Evolutionary conservation across 2,797 vertebrate genomes (phyloP), one percentile per base, ranked within the genome.

Genomic region (Gymnoscopelus braueri): DNA sequence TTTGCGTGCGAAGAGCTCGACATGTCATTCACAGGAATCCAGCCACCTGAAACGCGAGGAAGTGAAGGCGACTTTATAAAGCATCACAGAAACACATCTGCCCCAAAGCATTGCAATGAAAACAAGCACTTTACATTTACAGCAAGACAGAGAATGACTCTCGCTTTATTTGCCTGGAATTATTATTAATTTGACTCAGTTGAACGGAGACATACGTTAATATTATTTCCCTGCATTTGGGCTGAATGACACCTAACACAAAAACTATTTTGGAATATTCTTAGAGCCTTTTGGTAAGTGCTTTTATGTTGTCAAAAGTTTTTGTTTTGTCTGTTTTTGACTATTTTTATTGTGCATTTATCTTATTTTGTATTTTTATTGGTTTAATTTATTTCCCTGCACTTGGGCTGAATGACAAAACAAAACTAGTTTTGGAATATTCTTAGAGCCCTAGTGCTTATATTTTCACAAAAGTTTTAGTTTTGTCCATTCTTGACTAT

Each of bases 21-120:
- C 92, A 91, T 94, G 93, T 95, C 93, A 94, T 94, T 94, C 91
- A 93, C 93, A 89, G 93, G 93, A 94, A 94, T 94, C 92, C 90
- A 39, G 91, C 92, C 93, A 94, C 94, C 94, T 94, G 94, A 94
- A 94, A 93, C 92, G 92, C 92, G 88, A 93, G 93, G 91, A 94
- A 94, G 92, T 91, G 86, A 89, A 88, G 87, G 91, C 92, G 91
- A 93, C 92, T 92, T 19, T 94, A 93, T 94, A 95, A 94, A 95
- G 91, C 93, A 92, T 91, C 91, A 91, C 88, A 13, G 49, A 44
- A 74, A 74, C 91, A 92, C 93, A 94, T 94, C 92, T 94, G 93
- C 89, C 85, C 74, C 74, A 83, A 19, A 91, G 89, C 89, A 87
- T 67, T 82, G 78, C 84, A 81, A 92, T 91, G 88, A 85, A 92